A percentile compares a stretch with the other conserved stretches of the same genome.
These are phyloP conservation scores for Catostylus mosaicus DNA, from an alignment of 30 jellyfish, hydroid and myxozoan genomes.

Conservation along the genomic window DNA sequence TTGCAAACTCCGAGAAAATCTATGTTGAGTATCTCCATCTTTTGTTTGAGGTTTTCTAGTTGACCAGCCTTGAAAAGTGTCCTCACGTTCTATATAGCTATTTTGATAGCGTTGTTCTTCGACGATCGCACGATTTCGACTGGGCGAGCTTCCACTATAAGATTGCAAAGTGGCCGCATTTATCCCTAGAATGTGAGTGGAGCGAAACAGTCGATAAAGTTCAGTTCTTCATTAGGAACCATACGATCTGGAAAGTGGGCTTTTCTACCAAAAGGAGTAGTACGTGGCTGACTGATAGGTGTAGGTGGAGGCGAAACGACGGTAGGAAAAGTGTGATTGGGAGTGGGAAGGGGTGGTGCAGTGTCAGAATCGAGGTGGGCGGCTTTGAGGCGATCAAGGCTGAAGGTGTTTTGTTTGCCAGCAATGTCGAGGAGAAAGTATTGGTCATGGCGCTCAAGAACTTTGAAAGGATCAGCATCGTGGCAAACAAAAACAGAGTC, in stretches of 20 bases:
- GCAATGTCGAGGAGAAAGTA: not conserved
- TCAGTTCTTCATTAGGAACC: not conserved
- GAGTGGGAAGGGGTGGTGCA: not conserved
- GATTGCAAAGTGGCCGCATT: no score
- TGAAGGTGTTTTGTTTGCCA: slow-evolving; percentile 6
- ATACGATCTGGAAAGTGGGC: slow-evolving; percentile 1
- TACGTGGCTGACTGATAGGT: not conserved
- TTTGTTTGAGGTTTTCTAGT: no score
- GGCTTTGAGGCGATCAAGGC: slow-evolving; percentile 12
- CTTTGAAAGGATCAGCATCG: not conserved
- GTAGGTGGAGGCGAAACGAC: not conserved
- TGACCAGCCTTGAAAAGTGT: no score
- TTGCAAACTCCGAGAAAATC: no score
- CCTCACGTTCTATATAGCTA: no score
- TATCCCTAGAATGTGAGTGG: slow-evolving; percentile 3
- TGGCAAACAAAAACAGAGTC: no score
- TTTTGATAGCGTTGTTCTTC: no score
- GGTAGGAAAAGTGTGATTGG: not conserved
- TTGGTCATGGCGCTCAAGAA: not conserved
- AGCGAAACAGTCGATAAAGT: not conserved
- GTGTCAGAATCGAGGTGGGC: slow-evolving; percentile 16
- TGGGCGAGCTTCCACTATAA: no score
- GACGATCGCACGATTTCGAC: no score
- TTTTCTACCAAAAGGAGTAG: not conserved
- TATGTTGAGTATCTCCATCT: no score